phyloP scores from a whole-genome alignment of 1,140 invertebrate genomes.

The Zaprionus taronus region DNA sequence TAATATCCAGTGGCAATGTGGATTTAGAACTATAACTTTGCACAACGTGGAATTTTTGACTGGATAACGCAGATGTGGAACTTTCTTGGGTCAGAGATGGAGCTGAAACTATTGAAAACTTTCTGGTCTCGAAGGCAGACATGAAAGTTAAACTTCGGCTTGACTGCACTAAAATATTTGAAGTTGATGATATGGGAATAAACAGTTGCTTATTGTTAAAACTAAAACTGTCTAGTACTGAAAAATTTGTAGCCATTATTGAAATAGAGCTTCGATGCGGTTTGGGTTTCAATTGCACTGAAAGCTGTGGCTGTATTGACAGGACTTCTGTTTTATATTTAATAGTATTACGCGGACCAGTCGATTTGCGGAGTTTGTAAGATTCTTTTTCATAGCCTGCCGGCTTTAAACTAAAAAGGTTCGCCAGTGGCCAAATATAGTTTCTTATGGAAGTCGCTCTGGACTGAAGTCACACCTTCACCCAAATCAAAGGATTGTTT shows the following conservation, averaged over 20 bases:
- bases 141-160: background rate
- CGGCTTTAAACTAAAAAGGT: slow-evolving; percentile 29
- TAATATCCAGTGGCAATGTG: background rate
- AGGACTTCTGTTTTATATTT: background rate
- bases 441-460: slow-evolving; percentile 16
- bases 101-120: background rate
- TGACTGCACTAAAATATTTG: background rate
- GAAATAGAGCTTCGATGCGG: background rate
- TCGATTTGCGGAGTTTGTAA: background rate
- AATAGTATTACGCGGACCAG: background rate
- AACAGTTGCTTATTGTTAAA: background rate
- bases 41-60: background rate
- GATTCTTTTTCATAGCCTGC: background rate
- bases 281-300: background rate
- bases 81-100: background rate
- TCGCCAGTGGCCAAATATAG: slow-evolving; percentile 33
- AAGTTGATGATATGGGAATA: background rate
- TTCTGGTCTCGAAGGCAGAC: background rate
- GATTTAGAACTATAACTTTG: background rate
- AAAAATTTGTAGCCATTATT: background rate
- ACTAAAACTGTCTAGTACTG: background rate
- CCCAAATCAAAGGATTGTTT: background rate
- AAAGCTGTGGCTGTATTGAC: background rate
- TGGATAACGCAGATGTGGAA: background rate
- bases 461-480: background rate